Conservation (phyloP, 2,113 vertebrate species). For the Trogon surrucura region DNA sequence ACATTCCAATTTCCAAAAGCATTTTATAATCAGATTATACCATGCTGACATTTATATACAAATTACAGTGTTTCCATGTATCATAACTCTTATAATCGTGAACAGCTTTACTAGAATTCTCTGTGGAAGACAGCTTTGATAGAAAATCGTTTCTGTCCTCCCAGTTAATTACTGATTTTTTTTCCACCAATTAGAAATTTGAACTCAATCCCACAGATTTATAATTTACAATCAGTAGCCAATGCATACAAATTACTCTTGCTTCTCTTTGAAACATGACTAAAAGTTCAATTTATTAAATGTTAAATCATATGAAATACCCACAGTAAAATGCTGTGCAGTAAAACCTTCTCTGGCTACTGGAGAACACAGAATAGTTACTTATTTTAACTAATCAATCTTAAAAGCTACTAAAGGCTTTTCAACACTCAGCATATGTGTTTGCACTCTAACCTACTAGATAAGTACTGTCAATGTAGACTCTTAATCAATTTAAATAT, state of each 20-base stretch:
- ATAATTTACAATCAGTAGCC: constrained; percentile 70
- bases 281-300: constrained; percentile 68
- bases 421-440: constrained; percentile 46
- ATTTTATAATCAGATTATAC: constrained; percentile 64
- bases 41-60: constrained; percentile 65
- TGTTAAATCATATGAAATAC: constrained; percentile 58
- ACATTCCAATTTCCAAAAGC: constrained; percentile 26
- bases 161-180: constrained; percentile 71
- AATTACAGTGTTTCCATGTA: constrained; percentile 64
- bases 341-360: constrained; percentile 29
- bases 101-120: constrained; percentile 69
- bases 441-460: constrained; percentile 48
- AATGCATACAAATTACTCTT: constrained; percentile 65
- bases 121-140: constrained; percentile 68
- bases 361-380: constrained; percentile 50
- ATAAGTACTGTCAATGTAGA: constrained; percentile 26
- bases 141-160: constrained; percentile 68
- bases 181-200: constrained; percentile 73
- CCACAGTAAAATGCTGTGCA: constrained; percentile 51
- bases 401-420: constrained; percentile 45
- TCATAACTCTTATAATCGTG: constrained; percentile 57
- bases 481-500: constrained; percentile 47
- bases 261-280: constrained; percentile 56
- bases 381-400: constrained; percentile 63
- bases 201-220: constrained; percentile 73